Evolutionary conservation across 2,797 vertebrate species (phyloP), one percentile per base, ranked within the genome.

Genomic region (Glyptemys insculpta): DNA sequence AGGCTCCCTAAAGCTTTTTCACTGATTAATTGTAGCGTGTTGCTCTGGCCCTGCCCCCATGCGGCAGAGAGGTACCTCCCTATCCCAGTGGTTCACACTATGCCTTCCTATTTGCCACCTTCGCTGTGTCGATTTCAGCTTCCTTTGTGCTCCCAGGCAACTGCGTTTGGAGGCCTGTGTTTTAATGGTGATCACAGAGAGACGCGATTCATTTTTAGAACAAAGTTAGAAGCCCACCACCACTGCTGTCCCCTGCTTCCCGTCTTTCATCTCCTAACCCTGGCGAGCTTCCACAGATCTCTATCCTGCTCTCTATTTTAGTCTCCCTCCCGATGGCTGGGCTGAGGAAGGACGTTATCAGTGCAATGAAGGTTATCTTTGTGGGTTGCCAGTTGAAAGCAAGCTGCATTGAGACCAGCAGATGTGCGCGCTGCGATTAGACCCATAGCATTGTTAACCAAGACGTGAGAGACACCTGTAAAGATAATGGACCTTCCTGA

Each of bases 231-330:
- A 44, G 74, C 50, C 56, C 56, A 12, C 23, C 10, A 2, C 11
- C 56, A 12, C 29, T 6, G 2, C 27, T 15, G 57, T 59, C 57
- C 57, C 57, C 29, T 11, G 1, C 23, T 29, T 88, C 49, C 0
- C 25, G 4, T 14, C 3, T 86, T 18, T 6, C 1, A 0, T 78
- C 37, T 72, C 21, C 5, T 3, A 4, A 49, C 1, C 0, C 4
- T 0, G 0, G 0, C 56, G 41, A 0, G 1, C 4, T 8, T 21
- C 78, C 0, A 1, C 31, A 16, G 12, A 12, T 83, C 0, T 0
- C 5, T 83, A 8, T 21, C 8, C 5, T n/a, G 3, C 5, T 1
- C 31, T 31, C 25, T 9, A 29, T 23, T 5, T 18, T 16, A 19
- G 0, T 8, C 0, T 80, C 47, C 29, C 44, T 81, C 27, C 21